Percentiles rank a stretch among this genome's conserved stretches.
Conservation (phyloP, 2,888 invertebrate genomes). For the Lasioglossum morio region DNA sequence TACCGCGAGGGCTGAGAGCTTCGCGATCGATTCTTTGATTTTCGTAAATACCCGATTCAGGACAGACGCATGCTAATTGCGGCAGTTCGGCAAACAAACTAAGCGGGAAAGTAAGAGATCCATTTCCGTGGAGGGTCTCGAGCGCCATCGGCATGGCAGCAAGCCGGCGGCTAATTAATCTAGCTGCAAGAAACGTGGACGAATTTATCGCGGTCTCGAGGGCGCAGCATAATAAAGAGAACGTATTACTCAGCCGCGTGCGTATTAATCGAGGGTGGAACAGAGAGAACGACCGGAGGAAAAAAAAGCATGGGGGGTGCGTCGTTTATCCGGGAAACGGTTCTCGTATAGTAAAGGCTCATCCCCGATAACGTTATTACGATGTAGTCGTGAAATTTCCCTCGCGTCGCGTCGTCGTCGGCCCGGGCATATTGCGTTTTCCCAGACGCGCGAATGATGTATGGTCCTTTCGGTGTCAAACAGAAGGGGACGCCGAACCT, state of each 20-base stretch:
- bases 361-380: conserved; percentile 53
- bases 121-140: not conserved
- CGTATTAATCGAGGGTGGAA: conserved; percentile 42
- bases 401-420: conserved; percentile 22
- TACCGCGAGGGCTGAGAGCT: not conserved
- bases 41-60: not conserved
- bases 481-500: not conserved
- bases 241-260: conserved; percentile 22
- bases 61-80: not conserved
- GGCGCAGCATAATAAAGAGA: conserved; percentile 24
- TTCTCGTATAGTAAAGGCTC: conserved; percentile 1
- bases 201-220: conserved; percentile 51
- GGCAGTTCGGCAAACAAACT: not conserved
- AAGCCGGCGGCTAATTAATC: conserved; percentile 33
- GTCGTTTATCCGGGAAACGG: conserved; percentile 39
- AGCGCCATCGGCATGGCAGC: not conserved
- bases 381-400: conserved; percentile 46
- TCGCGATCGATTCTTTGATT: not conserved
- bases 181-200: conserved; percentile 36
- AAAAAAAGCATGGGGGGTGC: conserved; percentile 15
- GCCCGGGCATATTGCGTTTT: conserved; percentile 50
- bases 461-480: conserved; percentile 40
- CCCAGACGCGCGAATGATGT: conserved; percentile 49
- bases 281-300: not conserved
- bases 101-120: conserved; percentile 8